Evolutionary conservation across 2,888 invertebrate species (phyloP).

Genomic region (Orthonevra nobilis): DNA sequence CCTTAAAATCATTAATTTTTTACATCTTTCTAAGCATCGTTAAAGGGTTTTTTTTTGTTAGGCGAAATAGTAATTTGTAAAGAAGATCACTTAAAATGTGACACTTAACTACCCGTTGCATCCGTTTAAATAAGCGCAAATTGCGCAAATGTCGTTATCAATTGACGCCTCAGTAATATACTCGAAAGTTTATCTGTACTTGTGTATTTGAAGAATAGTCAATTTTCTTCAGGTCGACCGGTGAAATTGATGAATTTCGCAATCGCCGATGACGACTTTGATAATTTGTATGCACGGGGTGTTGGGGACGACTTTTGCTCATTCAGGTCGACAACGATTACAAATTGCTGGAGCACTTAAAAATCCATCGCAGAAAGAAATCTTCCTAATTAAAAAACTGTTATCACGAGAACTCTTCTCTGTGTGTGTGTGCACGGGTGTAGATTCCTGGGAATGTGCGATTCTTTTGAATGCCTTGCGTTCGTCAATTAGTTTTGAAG

Average conservation of each 20-base stretch:
- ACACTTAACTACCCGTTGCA: conserved; percentile 3
- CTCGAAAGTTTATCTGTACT: conserved; percentile 10
- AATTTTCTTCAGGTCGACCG: not conserved
- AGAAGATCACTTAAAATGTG: not conserved
- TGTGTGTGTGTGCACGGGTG: not conserved
- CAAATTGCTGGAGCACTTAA: conserved; percentile 59
- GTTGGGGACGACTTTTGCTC: not conserved
- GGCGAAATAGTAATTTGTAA: not conserved
- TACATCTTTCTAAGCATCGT: too few relatives aligned
- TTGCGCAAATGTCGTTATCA: conserved; percentile 33
- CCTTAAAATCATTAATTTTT: too few relatives aligned
- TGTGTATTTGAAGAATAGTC: conserved; percentile 40
- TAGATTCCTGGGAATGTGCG: not conserved
- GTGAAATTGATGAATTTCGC: not conserved
- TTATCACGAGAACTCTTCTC: conserved; percentile 41
- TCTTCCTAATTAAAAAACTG: conserved; percentile 50
- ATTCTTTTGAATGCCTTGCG: not conserved
- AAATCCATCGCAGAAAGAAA: conserved; percentile 35
- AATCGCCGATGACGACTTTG: conserved; percentile 7
- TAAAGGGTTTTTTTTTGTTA: too few relatives aligned
- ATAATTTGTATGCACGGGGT: not conserved
- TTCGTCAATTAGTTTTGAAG: conserved; percentile 2
- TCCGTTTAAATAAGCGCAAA: not conserved
- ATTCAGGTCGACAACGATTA: not conserved
- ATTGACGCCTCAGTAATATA: conserved; percentile 22